Percentiles rank a stretch among this genome's conserved stretches.
These are phyloP conservation scores for Drosophila leonis DNA, from an alignment of 2,888 invertebrate genomes.

Conservation along the genomic window DNA sequence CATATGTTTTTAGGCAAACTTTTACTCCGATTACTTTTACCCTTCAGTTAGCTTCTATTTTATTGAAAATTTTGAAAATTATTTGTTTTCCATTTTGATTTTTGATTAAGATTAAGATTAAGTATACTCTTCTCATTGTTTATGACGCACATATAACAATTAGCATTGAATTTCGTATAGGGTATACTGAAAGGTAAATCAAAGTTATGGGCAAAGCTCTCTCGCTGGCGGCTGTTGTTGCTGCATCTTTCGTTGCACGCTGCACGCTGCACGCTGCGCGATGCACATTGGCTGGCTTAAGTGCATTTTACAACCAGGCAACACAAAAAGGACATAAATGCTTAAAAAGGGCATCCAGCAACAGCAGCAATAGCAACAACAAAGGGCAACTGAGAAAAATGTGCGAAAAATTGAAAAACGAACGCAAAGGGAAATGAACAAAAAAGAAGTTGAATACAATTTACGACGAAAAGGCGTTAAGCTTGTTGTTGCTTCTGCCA, in stretches of 20 bases:
- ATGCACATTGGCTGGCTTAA: slow-evolving; percentile 57
- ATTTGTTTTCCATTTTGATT: not conserved
- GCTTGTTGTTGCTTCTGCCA: slow-evolving; percentile 45
- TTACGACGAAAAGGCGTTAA: slow-evolving; percentile 79
- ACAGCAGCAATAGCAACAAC: slow-evolving; percentile 49
- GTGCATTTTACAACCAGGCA: slow-evolving; percentile 75
- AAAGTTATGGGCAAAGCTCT: slow-evolving; percentile 52
- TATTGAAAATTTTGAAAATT: not conserved
- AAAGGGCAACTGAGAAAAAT: slow-evolving; percentile 56
- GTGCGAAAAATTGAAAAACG: slow-evolving; percentile 71
- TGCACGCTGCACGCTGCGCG: slow-evolving; percentile 22
- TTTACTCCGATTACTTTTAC: not conserved
- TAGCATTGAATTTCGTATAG: slow-evolving; percentile 21
- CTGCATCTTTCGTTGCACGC: slow-evolving; percentile 51
- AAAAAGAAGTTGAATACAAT: slow-evolving; percentile 69
- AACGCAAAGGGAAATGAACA: slow-evolving; percentile 59
- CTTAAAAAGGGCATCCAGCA: slow-evolving; percentile 72
- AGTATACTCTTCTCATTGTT: not conserved
- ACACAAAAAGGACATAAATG: slow-evolving; percentile 79
- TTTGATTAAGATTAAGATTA: not conserved
- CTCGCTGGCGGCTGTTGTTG: slow-evolving; percentile 48
- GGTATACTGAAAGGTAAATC: slow-evolving; percentile 54
- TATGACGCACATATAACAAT: not conserved
- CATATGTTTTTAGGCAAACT: too few relatives aligned
- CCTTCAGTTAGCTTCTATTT: not conserved